Evolutionary conservation across 2,797 vertebrate genomes (phyloP), one percentile per base, ranked within the genome.

Genomic region (Danio jaintianensis): DNA sequence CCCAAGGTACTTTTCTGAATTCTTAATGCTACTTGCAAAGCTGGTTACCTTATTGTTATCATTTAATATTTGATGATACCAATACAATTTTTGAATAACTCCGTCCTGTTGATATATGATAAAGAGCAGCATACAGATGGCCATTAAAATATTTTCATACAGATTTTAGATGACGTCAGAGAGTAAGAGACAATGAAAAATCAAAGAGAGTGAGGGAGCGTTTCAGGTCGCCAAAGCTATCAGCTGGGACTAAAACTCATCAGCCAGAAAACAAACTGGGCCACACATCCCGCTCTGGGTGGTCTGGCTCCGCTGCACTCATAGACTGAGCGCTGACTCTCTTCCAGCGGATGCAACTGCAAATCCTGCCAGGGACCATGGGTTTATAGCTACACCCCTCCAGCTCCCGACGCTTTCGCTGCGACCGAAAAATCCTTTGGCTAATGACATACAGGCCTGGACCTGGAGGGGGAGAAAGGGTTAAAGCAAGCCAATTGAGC

Each of bases 401-500:
- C 56, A 75, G 75, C 77, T 82, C 76, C 84, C 83, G 50, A 76
- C 77, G 77, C 80, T 83, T 82, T 72, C 82, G 86, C 83, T 70
- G 56, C 52, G 50, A 56, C 59, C 73, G 36, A 78, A 90, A 90
- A 91, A 85, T 82, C 90, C 84, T 86, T 58, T 86, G 88, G 84
- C 85, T 95, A 94, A 95, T 93, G 89, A 94, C 90, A 93, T 93
- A 92, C 94, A 94, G 93, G 89, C 90, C 87, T 83, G 78, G 86
- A 89, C 88, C 90, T 91, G 90, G 91, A 70, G 85, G 85, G 91
- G 92, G 89, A 70, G 89, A 86, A 88, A 90, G 91, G 91, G 89
- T 91, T 92, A 89, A 90, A 93, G 88, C 90, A 89, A 92, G 88
- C 90, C 92, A 95, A 94, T 94, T 93, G 93, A 92, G 94, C 93